Evolutionary conservation across 92 coral and sea anemone genomes (phyloP), one percentile per base, ranked within the genome.

Genomic region (Micromussa lordhowensis): DNA sequence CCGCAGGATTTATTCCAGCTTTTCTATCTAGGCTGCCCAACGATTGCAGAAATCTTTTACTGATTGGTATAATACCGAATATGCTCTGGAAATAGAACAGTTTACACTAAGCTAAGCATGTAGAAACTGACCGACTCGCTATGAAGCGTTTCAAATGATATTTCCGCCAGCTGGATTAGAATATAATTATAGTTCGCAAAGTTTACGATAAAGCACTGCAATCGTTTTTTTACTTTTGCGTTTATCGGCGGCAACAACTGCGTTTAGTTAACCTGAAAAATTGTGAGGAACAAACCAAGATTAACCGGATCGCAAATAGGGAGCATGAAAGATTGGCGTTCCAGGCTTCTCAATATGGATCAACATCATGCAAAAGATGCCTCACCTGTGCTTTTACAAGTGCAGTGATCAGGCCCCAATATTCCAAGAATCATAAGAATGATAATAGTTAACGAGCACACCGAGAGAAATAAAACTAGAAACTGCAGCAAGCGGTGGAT

Each of bases 401-500:
- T 9, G 63, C 89, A 85, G 63, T 53, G 36, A 48, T 54, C 59
- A 48, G 94, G 92, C 12, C 90, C 92, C 40, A 93, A 71, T 19
- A 90, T n/a, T 49, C 94, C 96, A 35, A 84, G 38, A 18, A 88
- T 85, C 94, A 93, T 90, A 22, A 93, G 57, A 40, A 88, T 77
- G 18, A 93, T 90, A 32, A 93, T 32, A 36, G 75, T 86, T 69
- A 92, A 61, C 14, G 96, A 93, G 22, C 92, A 88, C 75, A 91
- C 55, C 28, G 96, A 93, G 34, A 93, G 81, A 32, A 91, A 9
- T 17, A 93, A 51, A 48, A 93, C 92, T 5, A 91, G 81, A 80
- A 78, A 90, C 82, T 87, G 90, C 22, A 93, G 80, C 18, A 93
- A 9, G 3, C 96, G 91, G 76, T 93, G 93, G 49, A 66, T 26